Evolutionary conservation across 1,140 invertebrate species (phyloP), one percentile per base, ranked within the genome.

Genomic region (Magallana ariakensis): DNA sequence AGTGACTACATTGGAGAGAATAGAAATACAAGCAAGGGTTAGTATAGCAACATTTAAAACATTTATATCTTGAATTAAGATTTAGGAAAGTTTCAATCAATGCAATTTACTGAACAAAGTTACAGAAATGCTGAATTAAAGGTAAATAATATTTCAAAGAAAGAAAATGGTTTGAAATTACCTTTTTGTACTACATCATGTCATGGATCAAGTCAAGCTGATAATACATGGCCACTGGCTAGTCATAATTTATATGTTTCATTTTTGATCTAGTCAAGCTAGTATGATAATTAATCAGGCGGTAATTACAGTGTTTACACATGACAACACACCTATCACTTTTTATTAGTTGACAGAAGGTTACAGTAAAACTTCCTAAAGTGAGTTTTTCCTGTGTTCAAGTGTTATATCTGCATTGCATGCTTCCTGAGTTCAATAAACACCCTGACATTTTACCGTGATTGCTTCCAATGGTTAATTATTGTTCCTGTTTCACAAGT

Each of bases 361-460:
- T 8, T 19, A 46, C 19, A 75, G 13, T 26, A 26, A 75, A 75
- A 26, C 66, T 13, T 75, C 66, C 19, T 26, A 26, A 75, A 75
- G 66, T 75, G 66, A 75, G 66, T 75, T 75, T 75, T 75, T 75
- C 66, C 66, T 75, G 66, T 75, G 13, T 75, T 26, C 9, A 75
- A 75, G 66, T 75, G 66, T 75, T 60, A 26, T 13, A 33, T 26
- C 22, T 75, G 11, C 33, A 75, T 26, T 75, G 66, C 66, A 75
- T 75, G 66, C 66, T 26, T 26, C 66, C 66, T 75, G 22, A 19
- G 4, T 75, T 75, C 9, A 75, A 60, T 60, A 46, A 46, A 46
- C 33, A 46, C 33, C 33, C 33, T 46, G 33, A 46, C 2, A 46
- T 46, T 46, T 46, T 46, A 46, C 33, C 33, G 3, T 46, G 33